phyloP scores from a whole-genome alignment of 2,888 invertebrate species.

The Tineola bisselliella region DNA sequence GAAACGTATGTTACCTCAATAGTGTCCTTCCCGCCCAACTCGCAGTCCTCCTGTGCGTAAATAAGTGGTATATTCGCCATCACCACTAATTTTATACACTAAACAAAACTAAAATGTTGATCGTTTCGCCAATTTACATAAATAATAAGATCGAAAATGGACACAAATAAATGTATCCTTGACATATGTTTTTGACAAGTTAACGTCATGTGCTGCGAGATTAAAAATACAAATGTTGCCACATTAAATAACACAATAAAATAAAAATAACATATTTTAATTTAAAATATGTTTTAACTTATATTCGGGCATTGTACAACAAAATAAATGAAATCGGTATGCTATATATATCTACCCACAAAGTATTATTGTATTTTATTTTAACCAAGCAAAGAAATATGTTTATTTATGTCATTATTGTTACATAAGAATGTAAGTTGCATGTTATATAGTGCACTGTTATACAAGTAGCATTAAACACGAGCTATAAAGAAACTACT shows the following conservation, averaged over 20 bases:
- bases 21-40: constrained; percentile 72
- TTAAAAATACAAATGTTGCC: not conserved
- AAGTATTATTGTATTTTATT: no score
- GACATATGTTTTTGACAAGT: not conserved
- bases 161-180: not conserved
- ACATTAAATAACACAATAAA: no score
- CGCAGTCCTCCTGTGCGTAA: constrained; percentile 72
- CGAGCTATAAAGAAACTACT: not conserved
- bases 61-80: constrained; percentile 70
- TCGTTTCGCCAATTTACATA: not conserved
- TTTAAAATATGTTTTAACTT: no score
- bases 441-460: not conserved
- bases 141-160: not conserved
- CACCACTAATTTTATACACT: constrained; percentile 16
- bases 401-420: no score
- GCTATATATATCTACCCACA: no score
- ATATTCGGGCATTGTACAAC: no score
- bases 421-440: not conserved
- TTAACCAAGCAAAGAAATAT: no score
- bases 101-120: not conserved
- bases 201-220: not conserved
- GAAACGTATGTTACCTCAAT: constrained; percentile 39
- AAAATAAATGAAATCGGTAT: no score
- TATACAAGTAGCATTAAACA: not conserved
- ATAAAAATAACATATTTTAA: no score